Evolutionary conservation across 2,797 vertebrate genomes (phyloP), one percentile per base, ranked within the genome.

Genomic region (Myotis daubentonii): DNA sequence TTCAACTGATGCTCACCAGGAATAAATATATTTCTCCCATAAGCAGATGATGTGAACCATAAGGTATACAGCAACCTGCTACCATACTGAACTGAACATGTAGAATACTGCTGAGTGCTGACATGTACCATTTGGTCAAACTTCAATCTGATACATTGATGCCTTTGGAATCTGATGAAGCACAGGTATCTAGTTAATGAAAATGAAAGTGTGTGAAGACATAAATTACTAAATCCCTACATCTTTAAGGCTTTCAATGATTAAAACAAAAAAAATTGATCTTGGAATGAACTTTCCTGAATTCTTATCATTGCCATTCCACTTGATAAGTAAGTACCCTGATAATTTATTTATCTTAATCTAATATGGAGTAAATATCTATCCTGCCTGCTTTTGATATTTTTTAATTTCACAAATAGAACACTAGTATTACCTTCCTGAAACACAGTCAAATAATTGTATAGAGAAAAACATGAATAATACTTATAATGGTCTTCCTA

Each of bases 1-100:
- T 92, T 84, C 71, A 89, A 55, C 4, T 71, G 36, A 47, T 80
- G 23, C 25, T 89, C 57, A 84, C 36, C 66, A 87, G 55, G 53
- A 89, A 96, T 89, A 95, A 90, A 33, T 71, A 19, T 81, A 25
- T 80, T 87, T 93, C 20, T 68, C 25, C 13, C 28, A 85, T 36
- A 66, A 86, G 57, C 22, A 94, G 89, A 93, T 66, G 23, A 89
- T 65, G 23, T 91, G 60, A 12, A 8, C 41, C 87, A 93, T 78
- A 85, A 87, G 19, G 41, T 8, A 47, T 62, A 79, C 66, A 38
- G 66, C 30, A 90, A 78, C 17, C 49, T 44, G 15, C n/a, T 87
- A 47, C 55, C 28, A 19, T 38, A 55, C 15, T 66, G 16, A 93
- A 47, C 16, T 82, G 57, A 86, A 78, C 38, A 47, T 2, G 8